phyloP scores from a whole-genome alignment of 2,888 invertebrate genomes.

The Melieria omissa region DNA sequence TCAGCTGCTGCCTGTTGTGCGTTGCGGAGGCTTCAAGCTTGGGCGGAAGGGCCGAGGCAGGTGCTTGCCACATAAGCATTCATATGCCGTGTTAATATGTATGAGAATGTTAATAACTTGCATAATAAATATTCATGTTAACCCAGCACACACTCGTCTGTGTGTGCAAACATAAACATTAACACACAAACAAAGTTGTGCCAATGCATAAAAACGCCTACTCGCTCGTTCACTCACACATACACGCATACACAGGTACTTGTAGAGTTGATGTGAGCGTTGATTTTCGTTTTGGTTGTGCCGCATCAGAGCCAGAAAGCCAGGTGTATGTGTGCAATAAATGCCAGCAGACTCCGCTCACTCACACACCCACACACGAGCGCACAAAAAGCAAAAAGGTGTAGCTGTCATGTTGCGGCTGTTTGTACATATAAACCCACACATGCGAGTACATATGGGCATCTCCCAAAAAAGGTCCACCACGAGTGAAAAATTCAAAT shows the following conservation, averaged over 20 bases:
- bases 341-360: not conserved
- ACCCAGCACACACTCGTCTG: not conserved
- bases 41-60: conserved; percentile 17
- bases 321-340: too few relatives aligned
- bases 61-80: conserved; percentile 6
- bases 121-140: conserved; percentile 15
- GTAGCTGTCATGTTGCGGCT: conserved; percentile 30
- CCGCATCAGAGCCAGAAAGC: too few relatives aligned
- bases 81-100: conserved; percentile 12
- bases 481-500: too few relatives aligned
- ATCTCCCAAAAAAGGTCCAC: too few relatives aligned
- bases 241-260: not conserved
- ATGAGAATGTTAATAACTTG: not conserved
- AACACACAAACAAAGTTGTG: not conserved
- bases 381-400: conserved; percentile 23
- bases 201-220: not conserved
- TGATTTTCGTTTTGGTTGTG: too few relatives aligned
- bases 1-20: too few relatives aligned
- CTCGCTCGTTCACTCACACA: not conserved
- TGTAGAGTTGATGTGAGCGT: not conserved
- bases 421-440: not conserved
- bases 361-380: not conserved
- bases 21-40: not conserved
- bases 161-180: not conserved
- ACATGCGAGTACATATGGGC: not conserved